Base-by-base conservation (phyloP, 2,888 invertebrate species). In the Neria commutata region DNA sequence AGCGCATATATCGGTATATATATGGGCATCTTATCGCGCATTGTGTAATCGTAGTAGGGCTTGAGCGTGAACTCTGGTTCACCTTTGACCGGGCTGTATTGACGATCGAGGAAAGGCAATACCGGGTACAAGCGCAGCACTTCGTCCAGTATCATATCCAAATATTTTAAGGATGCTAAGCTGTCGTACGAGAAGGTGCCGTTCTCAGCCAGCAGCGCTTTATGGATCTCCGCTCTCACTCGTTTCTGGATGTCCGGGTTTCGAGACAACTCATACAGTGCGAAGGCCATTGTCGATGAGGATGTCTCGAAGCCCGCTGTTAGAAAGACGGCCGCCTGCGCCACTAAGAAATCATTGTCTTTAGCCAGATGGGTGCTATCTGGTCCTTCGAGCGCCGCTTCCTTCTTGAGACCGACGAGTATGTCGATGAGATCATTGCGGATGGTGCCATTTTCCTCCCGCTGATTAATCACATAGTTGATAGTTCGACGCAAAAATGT, bases 361-460 rank as follows among this genome's bases (percentile, higher is more conserved):
- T 67, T 66, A 1, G 63, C 68, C 26, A 71, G 61, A 16, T 74
- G 66, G 0, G 68, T 67, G 10, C 65, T 62, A 1, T 63, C 52
- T 0, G 66, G 58, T n/a, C n/a, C n/a, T 4, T 71, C 66, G 16
- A 53, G 33, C 11, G 61, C 64, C 0, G 68, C 67, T 47, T 77
- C 74, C 50, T 79, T 73, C 26, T 78, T 82, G 4, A 85, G 59
- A 1, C 79, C 77, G 33, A 85, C 72, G 11, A 86, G 67, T 3
- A 83, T 66, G 64, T 86, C 85, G 42, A 86, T 80, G 1, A 86
- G 77, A 68, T 86, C 86, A 52, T 83, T 80, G 10, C 84, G 75
- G 8, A 72, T 72, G 0, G 64, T 52, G 3, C 81, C 83, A 3
- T 75, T 77, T 11, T 76, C 68, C 54, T 81, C 78, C 2, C 86